Percentiles rank a stretch among this genome's conserved stretches.
These are phyloP conservation scores for Holacanthella duospinosa DNA, from an alignment of 2,888 invertebrate genomes.

Conservation along the genomic window DNA sequence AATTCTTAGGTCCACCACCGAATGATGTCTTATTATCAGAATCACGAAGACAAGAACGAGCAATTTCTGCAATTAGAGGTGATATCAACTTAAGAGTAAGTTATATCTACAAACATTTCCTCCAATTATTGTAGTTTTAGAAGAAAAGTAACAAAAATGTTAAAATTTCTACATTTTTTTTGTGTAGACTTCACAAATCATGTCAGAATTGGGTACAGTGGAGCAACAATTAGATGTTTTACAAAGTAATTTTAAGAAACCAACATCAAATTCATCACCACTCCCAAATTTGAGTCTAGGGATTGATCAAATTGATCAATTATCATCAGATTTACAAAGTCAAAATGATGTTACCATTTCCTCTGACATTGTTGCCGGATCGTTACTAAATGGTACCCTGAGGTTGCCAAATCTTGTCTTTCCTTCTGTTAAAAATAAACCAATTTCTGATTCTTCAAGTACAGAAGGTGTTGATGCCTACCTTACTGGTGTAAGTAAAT, in stretches of 20 bases:
- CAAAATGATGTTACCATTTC: constrained; percentile 32
- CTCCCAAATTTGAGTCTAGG: constrained; percentile 8
- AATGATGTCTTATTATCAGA: constrained; percentile 35
- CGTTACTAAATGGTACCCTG: constrained; percentile 7
- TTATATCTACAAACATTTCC: not conserved
- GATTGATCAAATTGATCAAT: constrained; percentile 27
- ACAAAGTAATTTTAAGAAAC: constrained; percentile 22
- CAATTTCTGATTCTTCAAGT: constrained; percentile 41
- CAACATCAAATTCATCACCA: constrained; percentile 11
- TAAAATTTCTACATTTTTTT: constrained; percentile 3
- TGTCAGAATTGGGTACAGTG: constrained; percentile 34
- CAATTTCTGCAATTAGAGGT: constrained; percentile 35
- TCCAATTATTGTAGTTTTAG: not conserved
- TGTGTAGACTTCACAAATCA: constrained; percentile 34
- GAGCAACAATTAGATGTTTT: constrained; percentile 31
- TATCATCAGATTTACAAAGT: constrained; percentile 25
- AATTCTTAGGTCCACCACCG: constrained; percentile 26
- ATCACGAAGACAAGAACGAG: constrained; percentile 35
- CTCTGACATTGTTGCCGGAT: constrained; percentile 16
- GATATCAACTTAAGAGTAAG: constrained; percentile 35
- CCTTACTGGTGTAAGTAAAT: constrained; percentile 29
- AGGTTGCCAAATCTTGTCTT: constrained; percentile 54
- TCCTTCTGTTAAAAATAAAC: constrained; percentile 83
- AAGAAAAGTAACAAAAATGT: not conserved
- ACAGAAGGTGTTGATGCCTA: constrained; percentile 35